Evolutionary conservation across 2,797 vertebrate genomes (phyloP).

Genomic region (Eupleurogrammus muticus): DNA sequence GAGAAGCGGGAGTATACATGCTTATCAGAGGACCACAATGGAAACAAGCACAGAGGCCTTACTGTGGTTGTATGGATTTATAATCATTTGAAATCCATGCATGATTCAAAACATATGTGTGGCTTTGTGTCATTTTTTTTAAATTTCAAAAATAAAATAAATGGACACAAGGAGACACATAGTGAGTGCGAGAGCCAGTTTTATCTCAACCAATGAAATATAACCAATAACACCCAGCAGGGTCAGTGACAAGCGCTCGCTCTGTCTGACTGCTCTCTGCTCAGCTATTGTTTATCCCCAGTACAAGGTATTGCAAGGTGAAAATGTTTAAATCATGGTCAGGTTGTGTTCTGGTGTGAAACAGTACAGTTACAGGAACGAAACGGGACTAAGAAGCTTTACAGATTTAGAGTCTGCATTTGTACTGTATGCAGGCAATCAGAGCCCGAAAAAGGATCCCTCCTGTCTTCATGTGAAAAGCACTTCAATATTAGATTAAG

Average conservation of each 20-base stretch:
- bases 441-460: constrained; percentile 23
- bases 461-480: constrained; percentile 21
- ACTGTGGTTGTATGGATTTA: constrained; percentile 2
- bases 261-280: constrained; percentile 23
- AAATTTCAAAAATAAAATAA: constrained; percentile 16
- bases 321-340: constrained; percentile 20
- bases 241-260: constrained; percentile 21
- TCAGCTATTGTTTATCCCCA: constrained; percentile 30
- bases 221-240: constrained; percentile 38
- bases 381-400: constrained; percentile 21
- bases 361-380: constrained; percentile 16
- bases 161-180: constrained; percentile 9
- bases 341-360: constrained; percentile 20
- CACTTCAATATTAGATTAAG: constrained; percentile 21
- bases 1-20: not conserved
- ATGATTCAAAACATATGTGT: constrained; percentile 10
- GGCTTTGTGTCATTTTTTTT: not conserved
- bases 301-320: constrained; percentile 23
- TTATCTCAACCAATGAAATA: constrained; percentile 54
- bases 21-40: constrained; percentile 4
- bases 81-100: constrained; percentile 8
- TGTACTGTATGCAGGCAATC: not conserved
- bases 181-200: constrained; percentile 26
- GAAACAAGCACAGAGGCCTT: constrained; percentile 6
- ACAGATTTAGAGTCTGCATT: constrained; percentile 12